Evolutionary conservation across 2,797 vertebrate species (phyloP), one percentile per base, ranked within the genome.

Genomic region (Callimico goeldii): DNA sequence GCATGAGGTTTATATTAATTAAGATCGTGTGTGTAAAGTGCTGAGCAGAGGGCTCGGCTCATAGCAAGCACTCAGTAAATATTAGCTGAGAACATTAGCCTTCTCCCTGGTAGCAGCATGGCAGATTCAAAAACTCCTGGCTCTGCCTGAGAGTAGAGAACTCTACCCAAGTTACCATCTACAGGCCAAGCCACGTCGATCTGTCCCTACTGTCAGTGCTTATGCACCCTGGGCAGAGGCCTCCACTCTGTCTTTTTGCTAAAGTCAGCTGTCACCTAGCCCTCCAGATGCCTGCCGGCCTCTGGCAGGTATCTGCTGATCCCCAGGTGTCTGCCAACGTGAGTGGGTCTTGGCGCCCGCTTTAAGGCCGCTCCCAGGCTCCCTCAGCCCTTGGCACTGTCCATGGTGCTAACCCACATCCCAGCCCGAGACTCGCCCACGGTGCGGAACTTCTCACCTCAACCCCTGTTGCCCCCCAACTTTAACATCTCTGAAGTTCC

Each of bases 361-460:
- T 17, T 70, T 11, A 7, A 64, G 24, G 57, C 52, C 3, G 0
- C 86, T 26, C 43, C 36, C 14, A 22, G 22, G 13, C 28, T 0
- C 19, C 14, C 0, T 0, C 30, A 2, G n/a, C n/a, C 41, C 17
- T 28, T 5, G 43, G 7, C 79, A 58, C 96, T 95, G 92, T 96
- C 96, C 90, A 79, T 96, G 98, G 97, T 97, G 92, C 97, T 94
- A 79, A 76, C 57, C 28, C 43, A 28, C 22, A 36, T 14, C 46
- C 33, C 39, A 2, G 4, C 28, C 22, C 0, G 5, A 90, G 81
- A 43, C 67, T 33, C 13, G 41, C 13, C 17, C 67, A 50, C 33
- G 1, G 57, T 36, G n/a, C 39, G 22, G 55, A 84, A 52, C 36
- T 46, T 43, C 58, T 80, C 48, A 75, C 73, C 77, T 75, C 76